Percentiles rank a stretch among this genome's conserved stretches.
These are phyloP conservation scores for Leucopternis melanops DNA, from an alignment of 2,113 vertebrate genomes.

Conservation along the genomic window DNA sequence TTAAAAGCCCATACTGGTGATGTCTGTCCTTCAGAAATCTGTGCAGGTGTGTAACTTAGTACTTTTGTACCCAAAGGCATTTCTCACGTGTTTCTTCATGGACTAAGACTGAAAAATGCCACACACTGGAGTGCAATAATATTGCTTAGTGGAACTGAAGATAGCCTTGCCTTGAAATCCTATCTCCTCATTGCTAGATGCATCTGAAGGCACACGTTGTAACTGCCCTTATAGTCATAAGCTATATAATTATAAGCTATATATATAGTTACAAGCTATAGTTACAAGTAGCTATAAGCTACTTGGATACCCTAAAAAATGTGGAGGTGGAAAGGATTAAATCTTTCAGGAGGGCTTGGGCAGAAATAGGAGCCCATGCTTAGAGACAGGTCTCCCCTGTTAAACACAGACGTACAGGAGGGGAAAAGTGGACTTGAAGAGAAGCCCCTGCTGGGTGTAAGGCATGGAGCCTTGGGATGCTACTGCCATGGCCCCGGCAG, in stretches of 20 bases:
- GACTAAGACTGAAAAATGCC: not conserved
- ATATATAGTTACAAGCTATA: not conserved
- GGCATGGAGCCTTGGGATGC: not conserved
- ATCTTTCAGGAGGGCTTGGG: not conserved
- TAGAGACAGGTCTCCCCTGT: not conserved
- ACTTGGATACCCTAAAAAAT: not conserved
- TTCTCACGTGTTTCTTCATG: not conserved
- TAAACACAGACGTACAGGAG: accelerated
- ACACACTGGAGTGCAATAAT: not conserved
- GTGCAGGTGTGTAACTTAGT: not conserved
- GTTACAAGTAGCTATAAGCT: not conserved
- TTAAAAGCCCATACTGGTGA: not conserved
- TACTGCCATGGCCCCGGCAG: accelerated
- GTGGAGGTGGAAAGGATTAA: not conserved
- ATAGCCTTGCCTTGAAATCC: not conserved
- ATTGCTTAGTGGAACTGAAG: not conserved
- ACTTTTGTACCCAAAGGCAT: not conserved
- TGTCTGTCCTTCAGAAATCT: not conserved
- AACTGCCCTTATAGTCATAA: not conserved
- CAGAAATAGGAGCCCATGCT: not conserved
- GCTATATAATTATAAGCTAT: not conserved
- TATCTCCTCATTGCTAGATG: not conserved
- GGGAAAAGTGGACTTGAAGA: not conserved
- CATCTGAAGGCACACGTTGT: accelerated
- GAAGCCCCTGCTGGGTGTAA: accelerated